These are phyloP conservation scores for Neotoma lepida DNA, from an alignment of 2,113 vertebrate genomes.

Conservation along the genomic window DNA sequence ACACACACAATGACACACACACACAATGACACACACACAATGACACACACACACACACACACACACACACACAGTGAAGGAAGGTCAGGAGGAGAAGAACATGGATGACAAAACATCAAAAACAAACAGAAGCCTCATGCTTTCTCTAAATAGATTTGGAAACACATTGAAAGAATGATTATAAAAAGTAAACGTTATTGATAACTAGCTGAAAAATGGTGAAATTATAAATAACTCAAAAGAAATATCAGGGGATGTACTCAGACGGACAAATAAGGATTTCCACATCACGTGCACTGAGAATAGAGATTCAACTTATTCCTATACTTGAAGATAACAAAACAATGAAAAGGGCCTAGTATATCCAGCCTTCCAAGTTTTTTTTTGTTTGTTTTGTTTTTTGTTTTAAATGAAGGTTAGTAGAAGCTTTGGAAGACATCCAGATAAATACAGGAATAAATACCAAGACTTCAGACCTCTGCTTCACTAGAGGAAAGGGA, in stretches of 20 bases:
- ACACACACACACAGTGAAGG: background rate
- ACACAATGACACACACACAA: background rate
- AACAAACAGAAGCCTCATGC: accelerated
- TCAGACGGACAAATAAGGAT: background rate
- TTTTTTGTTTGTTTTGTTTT: background rate
- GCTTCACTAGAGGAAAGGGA: background rate
- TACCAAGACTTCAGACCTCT: background rate
- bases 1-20: background rate
- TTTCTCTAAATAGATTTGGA: background rate
- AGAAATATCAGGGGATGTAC: background rate
- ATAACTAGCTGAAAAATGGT: background rate
- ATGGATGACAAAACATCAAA: too few species aligned
- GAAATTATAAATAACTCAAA: background rate
- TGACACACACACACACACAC: background rate
- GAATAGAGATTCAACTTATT: background rate
- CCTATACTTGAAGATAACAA: background rate
- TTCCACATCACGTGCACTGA: background rate
- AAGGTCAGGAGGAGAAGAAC: background rate
- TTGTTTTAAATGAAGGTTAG: background rate
- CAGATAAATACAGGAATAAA: background rate
- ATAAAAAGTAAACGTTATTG: background rate
- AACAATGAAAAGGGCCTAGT: background rate
- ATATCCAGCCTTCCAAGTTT: background rate
- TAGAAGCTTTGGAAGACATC: background rate
- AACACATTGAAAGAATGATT: background rate